Evolutionary conservation across 2,113 vertebrate species (phyloP), one percentile per base, ranked within the genome.

Genomic region (Macroglossus sobrinus): DNA sequence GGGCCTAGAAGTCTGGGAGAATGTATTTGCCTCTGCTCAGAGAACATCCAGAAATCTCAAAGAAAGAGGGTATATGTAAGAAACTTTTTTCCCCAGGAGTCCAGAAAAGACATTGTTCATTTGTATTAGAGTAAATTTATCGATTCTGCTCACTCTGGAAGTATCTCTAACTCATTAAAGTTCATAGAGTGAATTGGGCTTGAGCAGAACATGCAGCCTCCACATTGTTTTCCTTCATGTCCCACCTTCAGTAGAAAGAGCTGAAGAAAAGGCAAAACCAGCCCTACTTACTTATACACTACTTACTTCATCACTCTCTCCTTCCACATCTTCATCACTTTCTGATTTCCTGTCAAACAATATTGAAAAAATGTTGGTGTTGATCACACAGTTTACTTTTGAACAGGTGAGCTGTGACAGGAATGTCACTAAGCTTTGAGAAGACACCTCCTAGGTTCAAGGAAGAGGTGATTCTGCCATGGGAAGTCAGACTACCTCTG

Each of bases 211-310:
- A 40, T 4, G 40, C 26, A 30, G 76, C 8, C 12, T 19, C 7
- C 19, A 15, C n/a, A 18, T 33, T 11, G 8, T 66, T 24, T 22
- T n/a, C 45, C 61, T 66, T 35, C 2, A 4, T 18, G 72, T 45
- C n/a, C 38, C 68, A 81, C 16, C 10, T 19, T 14, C 21, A 18
- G 33, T 13, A 14, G 9, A 22, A 30, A 86, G 24, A 63, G 21
- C 43, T 19, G 16, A 21, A 64, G 43, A 47, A 57, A 57, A 43
- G 61, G 8, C 24, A 16, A 33, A 55, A 11, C 15, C 55, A 22
- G n/a, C 33, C 75, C 55, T 40, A 3, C 43, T 26, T 6, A 1
- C 80, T 47, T 15, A 43, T 2, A 4, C 0, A 0, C 2, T 7
- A 3, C 7, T 45, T 43, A 26, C 72, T 43, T 38, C 16, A 1